These are phyloP conservation scores for Scyliorhinus canicula DNA, from an alignment of 2,797 vertebrate genomes.

Conservation along the genomic window DNA sequence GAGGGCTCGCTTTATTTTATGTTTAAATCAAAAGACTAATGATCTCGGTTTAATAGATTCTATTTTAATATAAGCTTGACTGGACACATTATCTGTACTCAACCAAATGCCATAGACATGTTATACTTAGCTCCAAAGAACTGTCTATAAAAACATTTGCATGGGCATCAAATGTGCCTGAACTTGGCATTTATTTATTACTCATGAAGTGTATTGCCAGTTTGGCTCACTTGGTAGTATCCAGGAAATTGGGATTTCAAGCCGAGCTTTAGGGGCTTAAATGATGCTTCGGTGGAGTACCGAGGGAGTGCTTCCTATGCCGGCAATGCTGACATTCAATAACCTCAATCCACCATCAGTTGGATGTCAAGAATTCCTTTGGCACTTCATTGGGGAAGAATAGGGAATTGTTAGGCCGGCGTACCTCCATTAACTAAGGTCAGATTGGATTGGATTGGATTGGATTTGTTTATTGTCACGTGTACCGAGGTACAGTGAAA, in stretches of 20 bases:
- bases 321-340: neutral
- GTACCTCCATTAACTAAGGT: no score
- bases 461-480: no score
- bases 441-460: no score
- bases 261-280: neutral
- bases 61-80: neutral
- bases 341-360: neutral
- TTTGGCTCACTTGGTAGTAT: neutral
- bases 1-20: neutral
- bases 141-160: neutral
- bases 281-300: neutral
- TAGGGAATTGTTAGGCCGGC: neutral
- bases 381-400: neutral
- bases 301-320: neutral
- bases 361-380: neutral
- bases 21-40: neutral
- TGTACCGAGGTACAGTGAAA: no score
- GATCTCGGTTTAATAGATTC: neutral
- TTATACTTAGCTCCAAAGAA: neutral
- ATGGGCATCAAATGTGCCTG: neutral
- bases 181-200: neutral
- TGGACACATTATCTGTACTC: neutral
- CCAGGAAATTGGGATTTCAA: neutral
- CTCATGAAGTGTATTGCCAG: neutral
- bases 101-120: neutral